Evolutionary conservation across 2,797 vertebrate species (phyloP), one percentile per base, ranked within the genome.

Genomic region (Kryptopterus vitreolus): DNA sequence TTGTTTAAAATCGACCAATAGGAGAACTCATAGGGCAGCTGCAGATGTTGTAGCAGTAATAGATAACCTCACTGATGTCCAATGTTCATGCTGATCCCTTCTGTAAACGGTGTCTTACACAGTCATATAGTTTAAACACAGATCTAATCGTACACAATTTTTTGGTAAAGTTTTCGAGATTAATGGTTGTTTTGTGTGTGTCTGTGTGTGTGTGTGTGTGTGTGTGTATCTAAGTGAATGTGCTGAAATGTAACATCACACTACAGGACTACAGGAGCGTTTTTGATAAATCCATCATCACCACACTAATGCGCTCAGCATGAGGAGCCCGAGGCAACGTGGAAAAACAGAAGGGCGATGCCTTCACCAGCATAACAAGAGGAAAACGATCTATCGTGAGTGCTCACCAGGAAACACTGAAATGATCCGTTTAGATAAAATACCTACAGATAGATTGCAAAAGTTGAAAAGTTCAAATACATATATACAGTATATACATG

Each of bases 241-340:
- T 33, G 26, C 35, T 33, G 77, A 46, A 22, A 3, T 70, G 62
- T 59, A 53, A 62, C 73, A 48, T 80, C 68, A 57, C 50, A 33
- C 10, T 57, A 77, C 76, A 53, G 38, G 78, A 65, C 55, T 78
- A 69, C 79, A 81, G 76, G 73, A 86, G 16, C 74, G 66, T 69
- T 79, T 58, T 59, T 71, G 57, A 71, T 61, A n/a, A 46, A 81
- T 82, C 78, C 46, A 77, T 84, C 75, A 81, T 62, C 38, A 57
- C 50, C 62, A 43, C 11, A 58, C 31, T 77, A 81, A 79, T 63
- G 68, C 55, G 16, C 46, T 75, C 73, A 73, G 79, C 68, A 65
- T 24, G 46, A 61, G 31, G 52, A 11, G 58, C 74, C 66, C 13
- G 46, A 43, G 43, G 68, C 80, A 31, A 57, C 16, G 4, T 26